A percentile compares a stretch with the other conserved stretches of the same genome.
These are phyloP conservation scores for Bombyx huttoni DNA, from an alignment of 2,888 invertebrate genomes.

Conservation along the genomic window DNA sequence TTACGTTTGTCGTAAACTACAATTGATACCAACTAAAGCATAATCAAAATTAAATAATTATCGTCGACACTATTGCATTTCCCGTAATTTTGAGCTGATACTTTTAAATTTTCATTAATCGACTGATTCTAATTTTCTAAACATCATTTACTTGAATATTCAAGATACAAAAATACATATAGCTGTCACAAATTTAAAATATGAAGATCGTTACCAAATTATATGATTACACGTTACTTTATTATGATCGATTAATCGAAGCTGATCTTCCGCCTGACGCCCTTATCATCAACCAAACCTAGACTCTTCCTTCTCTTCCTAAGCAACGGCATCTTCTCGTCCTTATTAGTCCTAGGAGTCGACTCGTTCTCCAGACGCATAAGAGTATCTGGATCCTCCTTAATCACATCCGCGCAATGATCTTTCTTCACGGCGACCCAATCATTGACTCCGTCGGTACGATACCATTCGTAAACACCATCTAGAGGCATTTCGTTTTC, in stretches of 20 bases:
- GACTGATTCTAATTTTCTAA: no score
- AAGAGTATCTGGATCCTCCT: background rate
- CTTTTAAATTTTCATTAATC: no score
- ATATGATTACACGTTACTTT: background rate
- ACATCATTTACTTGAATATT: no score
- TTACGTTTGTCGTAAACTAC: no score
- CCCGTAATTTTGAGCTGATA: no score
- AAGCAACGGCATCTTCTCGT: constrained; percentile 13
- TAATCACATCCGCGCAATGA: constrained; percentile 1
- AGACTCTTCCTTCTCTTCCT: constrained; percentile 22
- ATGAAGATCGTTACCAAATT: background rate
- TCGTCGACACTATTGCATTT: no score
- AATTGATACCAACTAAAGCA: no score
- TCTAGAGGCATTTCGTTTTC: constrained; percentile 47
- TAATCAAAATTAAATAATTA: no score
- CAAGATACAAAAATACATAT: no score
- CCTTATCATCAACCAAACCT: constrained; percentile 11
- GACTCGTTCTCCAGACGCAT: constrained; percentile 23
- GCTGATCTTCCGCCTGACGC: constrained; percentile 29
- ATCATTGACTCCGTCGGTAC: constrained; percentile 12
- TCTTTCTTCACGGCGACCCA: constrained; percentile 25
- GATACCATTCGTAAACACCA: constrained; percentile 64
- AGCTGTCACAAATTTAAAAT: background rate
- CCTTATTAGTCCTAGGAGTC: constrained; percentile 25
- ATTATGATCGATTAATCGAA: constrained; percentile 16